Evolutionary conservation across 2,113 vertebrate species (phyloP).

Genomic region (Sceloporus tristichus): DNA sequence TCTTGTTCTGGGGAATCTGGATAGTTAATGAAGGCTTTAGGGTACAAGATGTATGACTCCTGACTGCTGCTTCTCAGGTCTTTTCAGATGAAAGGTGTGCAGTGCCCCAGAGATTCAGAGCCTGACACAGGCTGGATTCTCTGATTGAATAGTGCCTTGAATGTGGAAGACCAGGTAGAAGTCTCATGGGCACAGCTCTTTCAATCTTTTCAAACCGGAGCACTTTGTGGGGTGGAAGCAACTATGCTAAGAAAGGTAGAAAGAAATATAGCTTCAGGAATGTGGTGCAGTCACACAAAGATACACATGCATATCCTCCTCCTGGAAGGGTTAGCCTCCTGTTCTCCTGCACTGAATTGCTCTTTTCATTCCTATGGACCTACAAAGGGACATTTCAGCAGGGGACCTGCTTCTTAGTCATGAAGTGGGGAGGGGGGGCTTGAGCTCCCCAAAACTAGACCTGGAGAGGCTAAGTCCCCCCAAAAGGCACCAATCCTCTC

Average conservation of each 20-base stretch:
- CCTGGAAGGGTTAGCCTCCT: conserved; percentile 13
- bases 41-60: background rate
- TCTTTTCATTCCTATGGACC: conserved; percentile 40
- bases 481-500: conserved; percentile 31
- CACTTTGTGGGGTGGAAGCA: background rate
- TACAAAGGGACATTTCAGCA: conserved; percentile 49
- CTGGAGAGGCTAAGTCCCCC: background rate
- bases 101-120: conserved; percentile 16
- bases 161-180: background rate
- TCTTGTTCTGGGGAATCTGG: background rate
- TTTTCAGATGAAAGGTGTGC: background rate
- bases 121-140: conserved; percentile 36
- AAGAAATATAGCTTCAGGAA: conserved; percentile 33
- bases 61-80: background rate
- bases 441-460: no score
- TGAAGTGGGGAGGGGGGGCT: no score
- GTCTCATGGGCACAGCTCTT: background rate
- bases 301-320: background rate
- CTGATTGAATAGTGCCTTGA: background rate
- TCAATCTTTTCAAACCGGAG: background rate
- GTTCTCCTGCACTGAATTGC: background rate
- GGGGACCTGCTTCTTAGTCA: conserved; percentile 61
- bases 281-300: background rate
- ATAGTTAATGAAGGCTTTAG: background rate
- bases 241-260: conserved; percentile 23